Conservation (phyloP, 1,140 invertebrate species). For the Drosophila fuyamai region DNA sequence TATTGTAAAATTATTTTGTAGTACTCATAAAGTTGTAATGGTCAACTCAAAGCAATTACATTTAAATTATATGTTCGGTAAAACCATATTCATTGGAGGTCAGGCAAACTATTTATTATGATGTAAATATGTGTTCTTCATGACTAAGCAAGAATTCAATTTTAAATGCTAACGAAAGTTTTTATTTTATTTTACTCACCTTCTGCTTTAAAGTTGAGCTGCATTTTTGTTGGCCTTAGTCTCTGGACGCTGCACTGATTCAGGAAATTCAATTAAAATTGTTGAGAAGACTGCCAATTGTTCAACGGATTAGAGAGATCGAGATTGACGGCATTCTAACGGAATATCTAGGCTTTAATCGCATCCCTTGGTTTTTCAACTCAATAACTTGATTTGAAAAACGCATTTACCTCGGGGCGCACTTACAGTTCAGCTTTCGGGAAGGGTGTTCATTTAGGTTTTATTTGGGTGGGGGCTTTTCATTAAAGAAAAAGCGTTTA, state of each 20-base stretch:
- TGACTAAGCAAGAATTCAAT: neutral
- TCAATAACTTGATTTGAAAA: slow-evolving; percentile 54
- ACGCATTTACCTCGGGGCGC: slow-evolving; percentile 7
- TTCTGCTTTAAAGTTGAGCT: neutral
- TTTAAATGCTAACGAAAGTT: neutral
- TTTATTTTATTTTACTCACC: neutral
- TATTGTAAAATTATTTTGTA: neutral
- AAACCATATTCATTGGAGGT: neutral
- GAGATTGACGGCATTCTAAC: slow-evolving; percentile 5
- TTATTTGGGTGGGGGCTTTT: neutral
- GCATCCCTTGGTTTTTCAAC: slow-evolving; percentile 30
- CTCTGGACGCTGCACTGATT: slow-evolving; percentile 11
- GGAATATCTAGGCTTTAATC: slow-evolving; percentile 18
- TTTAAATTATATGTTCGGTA: too few species aligned
- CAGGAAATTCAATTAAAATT: slow-evolving; percentile 65
- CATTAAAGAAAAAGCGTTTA: neutral
- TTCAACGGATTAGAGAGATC: slow-evolving; percentile 14
- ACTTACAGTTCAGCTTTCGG: neutral
- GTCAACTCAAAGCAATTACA: neutral
- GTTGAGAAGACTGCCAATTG: slow-evolving; percentile 14
- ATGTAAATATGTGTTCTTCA: neutral
- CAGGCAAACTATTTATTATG: neutral
- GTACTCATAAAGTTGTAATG: neutral
- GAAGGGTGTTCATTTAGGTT: neutral
- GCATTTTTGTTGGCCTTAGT: slow-evolving; percentile 2